phyloP scores from a whole-genome alignment of 1,140 invertebrate species.

The Physella acuta region DNA sequence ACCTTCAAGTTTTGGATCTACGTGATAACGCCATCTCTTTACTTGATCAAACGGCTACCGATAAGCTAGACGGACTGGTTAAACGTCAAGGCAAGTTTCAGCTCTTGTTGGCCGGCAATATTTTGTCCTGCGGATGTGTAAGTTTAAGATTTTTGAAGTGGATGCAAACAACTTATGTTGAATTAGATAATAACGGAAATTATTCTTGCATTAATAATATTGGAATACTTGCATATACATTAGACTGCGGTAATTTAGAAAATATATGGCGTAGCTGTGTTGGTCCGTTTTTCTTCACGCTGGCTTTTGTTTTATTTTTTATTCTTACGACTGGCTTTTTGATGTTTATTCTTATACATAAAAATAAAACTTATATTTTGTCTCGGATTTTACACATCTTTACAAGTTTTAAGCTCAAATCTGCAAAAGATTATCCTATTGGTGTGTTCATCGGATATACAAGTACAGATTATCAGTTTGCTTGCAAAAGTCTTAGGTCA shows the following conservation, averaged over 20 bases:
- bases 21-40: background rate
- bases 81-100: background rate
- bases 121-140: conserved; percentile 11
- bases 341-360: background rate
- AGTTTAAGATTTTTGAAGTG: background rate
- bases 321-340: background rate
- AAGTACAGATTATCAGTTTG: conserved; percentile 4
- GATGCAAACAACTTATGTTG: background rate
- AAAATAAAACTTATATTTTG: conserved; percentile 4
- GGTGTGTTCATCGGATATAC: conserved; percentile 11
- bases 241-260: background rate
- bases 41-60: background rate
- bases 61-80: background rate
- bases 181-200: background rate
- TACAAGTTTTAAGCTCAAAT: background rate
- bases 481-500: background rate
- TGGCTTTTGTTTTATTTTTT: background rate
- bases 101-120: background rate
- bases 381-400: background rate
- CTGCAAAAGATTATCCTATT: background rate
- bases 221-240: background rate
- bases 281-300: background rate
- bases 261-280: background rate
- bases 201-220: conserved; percentile 8
- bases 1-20: background rate